phyloP scores from a whole-genome alignment of 1,140 invertebrate species.

The Papilio polytes region DNA sequence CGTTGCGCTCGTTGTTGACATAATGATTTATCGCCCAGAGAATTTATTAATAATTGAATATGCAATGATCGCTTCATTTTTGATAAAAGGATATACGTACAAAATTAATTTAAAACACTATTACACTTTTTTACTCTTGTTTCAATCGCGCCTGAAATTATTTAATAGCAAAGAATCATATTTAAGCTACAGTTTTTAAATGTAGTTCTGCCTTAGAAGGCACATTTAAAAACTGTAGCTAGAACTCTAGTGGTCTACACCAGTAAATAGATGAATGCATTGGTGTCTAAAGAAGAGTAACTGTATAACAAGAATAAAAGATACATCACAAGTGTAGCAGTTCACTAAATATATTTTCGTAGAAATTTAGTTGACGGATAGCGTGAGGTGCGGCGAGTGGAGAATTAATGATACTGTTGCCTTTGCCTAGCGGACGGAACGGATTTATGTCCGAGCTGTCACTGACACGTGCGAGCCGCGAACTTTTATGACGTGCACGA shows the following conservation, averaged over 20 bases:
- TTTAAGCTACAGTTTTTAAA: too few relatives aligned
- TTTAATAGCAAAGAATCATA: not conserved
- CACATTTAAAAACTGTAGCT: too few relatives aligned
- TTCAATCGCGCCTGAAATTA: not conserved
- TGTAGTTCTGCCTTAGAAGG: too few relatives aligned
- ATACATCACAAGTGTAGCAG: constrained; percentile 7
- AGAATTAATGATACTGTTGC: constrained; percentile 64
- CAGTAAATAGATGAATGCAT: too few relatives aligned
- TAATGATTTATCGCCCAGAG: not conserved
- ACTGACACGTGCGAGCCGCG: constrained; percentile 52
- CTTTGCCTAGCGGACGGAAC: constrained; percentile 51
- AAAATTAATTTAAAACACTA: not conserved
- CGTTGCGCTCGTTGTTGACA: constrained; percentile 5
- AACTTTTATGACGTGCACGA: constrained; percentile 30
- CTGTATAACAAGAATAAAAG: not conserved
- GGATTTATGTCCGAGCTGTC: constrained; percentile 73
- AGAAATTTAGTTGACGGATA: constrained; percentile 63
- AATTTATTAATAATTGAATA: constrained; percentile 4
- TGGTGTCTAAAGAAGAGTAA: too few relatives aligned
- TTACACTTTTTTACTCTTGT: not conserved
- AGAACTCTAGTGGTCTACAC: too few relatives aligned
- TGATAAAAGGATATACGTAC: not conserved
- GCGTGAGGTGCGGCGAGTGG: constrained; percentile 55
- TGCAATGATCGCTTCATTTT: not conserved
- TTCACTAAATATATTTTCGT: constrained; percentile 31